Base-by-base conservation (phyloP, 2,888 invertebrate species). In the Dexiosoma caninum region DNA sequence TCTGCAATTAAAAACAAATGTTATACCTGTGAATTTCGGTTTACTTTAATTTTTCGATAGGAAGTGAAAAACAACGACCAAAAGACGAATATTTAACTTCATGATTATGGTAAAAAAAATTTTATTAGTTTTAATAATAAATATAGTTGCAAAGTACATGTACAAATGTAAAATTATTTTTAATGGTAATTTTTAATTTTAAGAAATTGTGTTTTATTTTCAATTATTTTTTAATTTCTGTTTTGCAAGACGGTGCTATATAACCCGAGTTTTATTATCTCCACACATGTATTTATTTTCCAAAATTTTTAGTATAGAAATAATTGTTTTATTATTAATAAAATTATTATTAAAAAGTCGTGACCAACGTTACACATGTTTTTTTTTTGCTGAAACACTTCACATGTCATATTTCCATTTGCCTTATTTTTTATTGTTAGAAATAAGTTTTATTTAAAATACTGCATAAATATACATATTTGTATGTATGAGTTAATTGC, bases 221-320 rank as follows among this genome's bases (percentile, higher is more conserved):
- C 10, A 42, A 46, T 35, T 19, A 16, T 16, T 27, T 32, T 37
- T 19, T 60, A 59, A 27, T 10, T 32, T 67, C 53, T 40, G 46
- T 55, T 72, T 55, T 46, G 37, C 42, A 53, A 40, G 30, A 55
- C 49, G 78, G 78, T 72, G 78, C 78, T 78, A 78, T 67, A 67
- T 67, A 60, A 78, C 66, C 40, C 42, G 16, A 23, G 57, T 49
- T 55, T 30, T 49, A 70, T 30, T 30, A 19, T 30, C 7, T 44
- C 42, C 46, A 66, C 10, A 46, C 44, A 37, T 44, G 5, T 64
- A 57, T 37, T 37, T 32, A 35, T 69, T n/a, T 42, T 14, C n/a
- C 32, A 12, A 27, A 70, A 1, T 35, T 23, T 44, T 44, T 23
- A 14, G 10, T 16, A 53, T 9, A 53, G 14, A 8, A 16, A 40